These are phyloP conservation scores for Dunckerocampus dactyliophorus DNA, from an alignment of 2,113 vertebrate species.

Conservation along the genomic window DNA sequence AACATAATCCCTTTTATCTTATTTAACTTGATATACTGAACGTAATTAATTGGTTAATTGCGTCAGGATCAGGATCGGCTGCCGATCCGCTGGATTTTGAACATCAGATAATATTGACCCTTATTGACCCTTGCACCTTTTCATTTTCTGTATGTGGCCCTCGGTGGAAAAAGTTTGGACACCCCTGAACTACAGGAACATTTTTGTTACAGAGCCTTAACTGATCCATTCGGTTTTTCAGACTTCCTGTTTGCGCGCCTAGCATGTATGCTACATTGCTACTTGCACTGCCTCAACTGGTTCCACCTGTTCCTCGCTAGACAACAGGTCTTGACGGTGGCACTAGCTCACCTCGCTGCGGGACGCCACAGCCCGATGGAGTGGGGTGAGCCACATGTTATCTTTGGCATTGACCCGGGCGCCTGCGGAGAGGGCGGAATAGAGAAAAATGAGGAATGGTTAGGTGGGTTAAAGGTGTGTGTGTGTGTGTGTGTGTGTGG, in stretches of 20 bases:
- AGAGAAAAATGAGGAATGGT: background rate
- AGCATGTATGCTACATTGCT: background rate
- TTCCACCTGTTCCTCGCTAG: background rate
- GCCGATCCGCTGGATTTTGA: no score
- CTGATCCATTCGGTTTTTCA: background rate
- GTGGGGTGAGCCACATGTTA: slow-evolving; percentile 97
- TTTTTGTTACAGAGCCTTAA: background rate
- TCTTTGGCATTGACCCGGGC: slow-evolving; percentile 98
- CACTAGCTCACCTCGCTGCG: slow-evolving; percentile 83
- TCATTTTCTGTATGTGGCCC: no score
- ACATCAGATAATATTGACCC: no score
- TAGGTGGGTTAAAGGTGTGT: background rate
- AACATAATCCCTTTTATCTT: no score
- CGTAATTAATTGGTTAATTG: no score
- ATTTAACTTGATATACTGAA: no score
- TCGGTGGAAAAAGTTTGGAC: no score
- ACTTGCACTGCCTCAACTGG: background rate
- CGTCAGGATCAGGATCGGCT: no score
- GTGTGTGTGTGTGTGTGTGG: no score
- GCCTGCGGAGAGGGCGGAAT: slow-evolving; percentile 64
- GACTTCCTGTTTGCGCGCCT: background rate
- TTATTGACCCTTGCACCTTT: no score
- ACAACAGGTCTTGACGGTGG: no score
- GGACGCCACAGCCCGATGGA: slow-evolving; percentile 93
- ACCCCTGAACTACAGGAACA: no score